phyloP scores from a whole-genome alignment of 2,797 vertebrate species.

The Peromyscus nudipes region DNA sequence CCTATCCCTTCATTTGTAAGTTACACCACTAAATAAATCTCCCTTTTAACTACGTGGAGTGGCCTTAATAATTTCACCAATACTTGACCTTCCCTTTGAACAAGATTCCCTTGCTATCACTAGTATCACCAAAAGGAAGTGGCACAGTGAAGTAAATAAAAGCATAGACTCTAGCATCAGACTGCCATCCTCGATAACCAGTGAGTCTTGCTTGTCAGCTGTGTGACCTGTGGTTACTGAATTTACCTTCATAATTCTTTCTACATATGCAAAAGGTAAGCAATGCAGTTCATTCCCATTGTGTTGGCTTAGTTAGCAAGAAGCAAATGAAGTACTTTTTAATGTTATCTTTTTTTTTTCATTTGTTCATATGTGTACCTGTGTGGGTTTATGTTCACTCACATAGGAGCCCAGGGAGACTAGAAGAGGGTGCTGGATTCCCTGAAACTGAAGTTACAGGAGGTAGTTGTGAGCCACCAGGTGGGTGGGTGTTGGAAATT shows the following conservation, averaged over 20 bases:
- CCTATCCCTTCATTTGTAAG: no score
- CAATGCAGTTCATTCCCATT: neutral
- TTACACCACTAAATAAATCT: no score
- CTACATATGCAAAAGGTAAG: constrained; percentile 44
- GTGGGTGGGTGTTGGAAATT: neutral
- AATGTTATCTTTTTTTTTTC: neutral
- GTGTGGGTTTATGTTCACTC: neutral
- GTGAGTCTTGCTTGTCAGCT: constrained; percentile 11
- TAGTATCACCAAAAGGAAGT: constrained; percentile 4
- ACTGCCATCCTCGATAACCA: neutral
- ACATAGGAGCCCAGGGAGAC: neutral
- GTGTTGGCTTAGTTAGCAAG: constrained; percentile 18
- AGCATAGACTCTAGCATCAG: neutral
- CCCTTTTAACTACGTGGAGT: no score
- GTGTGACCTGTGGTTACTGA: neutral
- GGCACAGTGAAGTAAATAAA: neutral
- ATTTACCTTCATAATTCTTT: constrained; percentile 34
- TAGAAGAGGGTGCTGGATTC: neutral
- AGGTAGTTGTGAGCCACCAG: neutral
- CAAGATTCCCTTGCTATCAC: neutral
- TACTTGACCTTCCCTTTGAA: neutral
- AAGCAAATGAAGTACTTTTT: neutral
- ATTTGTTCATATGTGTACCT: neutral
- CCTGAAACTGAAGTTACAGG: neutral
- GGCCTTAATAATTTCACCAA: no score